phyloP scores from a whole-genome alignment of 1,140 invertebrate species.

The Akabosia matsudoensis region DNA sequence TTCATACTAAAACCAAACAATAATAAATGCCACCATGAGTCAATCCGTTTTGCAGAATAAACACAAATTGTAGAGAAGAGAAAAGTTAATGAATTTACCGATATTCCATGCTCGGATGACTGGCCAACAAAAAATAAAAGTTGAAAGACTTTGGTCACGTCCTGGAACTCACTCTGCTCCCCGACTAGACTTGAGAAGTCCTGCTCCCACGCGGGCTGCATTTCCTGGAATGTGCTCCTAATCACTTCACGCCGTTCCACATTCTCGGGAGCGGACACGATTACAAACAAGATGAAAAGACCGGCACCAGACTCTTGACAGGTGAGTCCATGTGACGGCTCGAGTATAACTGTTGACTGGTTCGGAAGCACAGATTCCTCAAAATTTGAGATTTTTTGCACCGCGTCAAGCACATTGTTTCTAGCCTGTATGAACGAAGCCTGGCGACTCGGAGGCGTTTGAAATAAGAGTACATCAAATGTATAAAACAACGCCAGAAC shows the following conservation, averaged over 20 bases:
- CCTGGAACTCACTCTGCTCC: background rate
- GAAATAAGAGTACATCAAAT: too few relatives aligned
- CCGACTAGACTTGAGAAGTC: conserved; percentile 19
- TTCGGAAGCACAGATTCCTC: background rate
- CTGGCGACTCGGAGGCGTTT: too few relatives aligned
- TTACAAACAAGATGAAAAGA: conserved; percentile 33
- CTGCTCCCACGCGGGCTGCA: conserved; percentile 9
- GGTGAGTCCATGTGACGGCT: background rate
- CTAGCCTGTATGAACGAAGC: too few relatives aligned
- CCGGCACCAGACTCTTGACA: conserved; percentile 29
- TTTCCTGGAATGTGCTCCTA: conserved; percentile 14
- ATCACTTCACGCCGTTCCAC: conserved; percentile 30
- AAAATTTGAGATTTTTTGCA: background rate
- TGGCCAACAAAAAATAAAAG: conserved; percentile 4
- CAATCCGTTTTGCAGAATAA: conserved; percentile 1
- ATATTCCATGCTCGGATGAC: background rate
- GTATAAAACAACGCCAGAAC: too few relatives aligned
- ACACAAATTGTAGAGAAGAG: background rate
- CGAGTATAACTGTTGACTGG: background rate
- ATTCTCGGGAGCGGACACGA: conserved; percentile 41
- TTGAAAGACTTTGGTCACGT: background rate
- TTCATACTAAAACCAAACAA: conserved; percentile 22
- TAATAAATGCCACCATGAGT: conserved; percentile 1
- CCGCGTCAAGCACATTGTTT: background rate
- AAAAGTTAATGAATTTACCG: background rate